phyloP scores from a whole-genome alignment of 2,888 invertebrate genomes.

The Tipula vernalis region DNA sequence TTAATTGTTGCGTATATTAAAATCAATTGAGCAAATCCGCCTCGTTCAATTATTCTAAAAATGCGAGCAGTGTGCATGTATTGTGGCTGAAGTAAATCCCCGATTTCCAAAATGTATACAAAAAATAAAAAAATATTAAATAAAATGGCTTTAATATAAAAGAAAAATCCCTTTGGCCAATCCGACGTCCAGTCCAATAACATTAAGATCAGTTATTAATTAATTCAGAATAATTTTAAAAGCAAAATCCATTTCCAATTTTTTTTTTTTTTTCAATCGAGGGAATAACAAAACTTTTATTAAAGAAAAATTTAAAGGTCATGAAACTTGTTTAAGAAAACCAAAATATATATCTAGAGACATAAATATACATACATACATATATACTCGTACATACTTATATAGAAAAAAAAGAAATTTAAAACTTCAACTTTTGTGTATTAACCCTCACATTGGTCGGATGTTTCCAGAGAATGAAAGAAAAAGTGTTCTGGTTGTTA shows the following conservation, averaged over 20 bases:
- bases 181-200: background rate
- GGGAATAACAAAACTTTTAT: background rate
- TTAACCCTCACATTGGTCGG: background rate
- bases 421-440: background rate
- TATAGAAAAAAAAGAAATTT: background rate
- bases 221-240: background rate
- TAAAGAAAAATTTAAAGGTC: background rate
- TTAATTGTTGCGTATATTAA: background rate
- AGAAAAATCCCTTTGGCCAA: no score
- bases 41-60: background rate
- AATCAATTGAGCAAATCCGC: background rate
- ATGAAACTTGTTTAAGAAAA: background rate
- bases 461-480: background rate
- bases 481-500: background rate
- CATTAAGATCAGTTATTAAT: background rate
- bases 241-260: background rate
- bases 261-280: background rate
- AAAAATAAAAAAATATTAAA: no score
- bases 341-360: background rate
- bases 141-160: no score
- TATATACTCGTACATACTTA: background rate
- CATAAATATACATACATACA: no score
- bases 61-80: background rate
- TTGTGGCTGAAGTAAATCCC: background rate
- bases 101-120: no score